These are phyloP conservation scores for Emmelina monodactyla DNA, from an alignment of 2,888 invertebrate species.

Conservation along the genomic window DNA sequence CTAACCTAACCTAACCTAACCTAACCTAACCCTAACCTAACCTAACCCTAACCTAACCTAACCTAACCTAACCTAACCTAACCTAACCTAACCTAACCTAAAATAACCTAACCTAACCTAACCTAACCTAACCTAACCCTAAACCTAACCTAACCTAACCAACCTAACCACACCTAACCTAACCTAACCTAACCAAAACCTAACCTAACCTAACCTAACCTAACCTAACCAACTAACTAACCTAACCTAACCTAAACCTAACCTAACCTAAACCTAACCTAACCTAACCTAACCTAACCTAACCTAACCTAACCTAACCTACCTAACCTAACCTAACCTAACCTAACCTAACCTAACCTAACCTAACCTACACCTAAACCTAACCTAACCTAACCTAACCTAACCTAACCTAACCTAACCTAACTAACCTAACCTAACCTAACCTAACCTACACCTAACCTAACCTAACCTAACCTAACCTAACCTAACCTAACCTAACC, in stretches of 20 bases:
- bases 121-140: slow-evolving; percentile 14
- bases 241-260: slow-evolving; percentile 11
- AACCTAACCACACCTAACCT: slow-evolving; percentile 12
- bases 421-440: slow-evolving; percentile 12
- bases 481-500: slow-evolving; percentile 12
- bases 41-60: slow-evolving; percentile 18
- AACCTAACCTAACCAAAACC: slow-evolving; percentile 6
- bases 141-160: slow-evolving; percentile 12
- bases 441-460: slow-evolving; percentile 12
- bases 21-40: slow-evolving; percentile 18
- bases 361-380: slow-evolving; percentile 12
- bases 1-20: slow-evolving; percentile 16
- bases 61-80: slow-evolving; percentile 17
- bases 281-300: slow-evolving; percentile 10
- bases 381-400: slow-evolving; percentile 13
- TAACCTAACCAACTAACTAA: slow-evolving; percentile 15
- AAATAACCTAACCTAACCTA: slow-evolving; percentile 14
- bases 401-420: slow-evolving; percentile 13
- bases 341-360: slow-evolving; percentile 12
- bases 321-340: slow-evolving; percentile 13
- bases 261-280: slow-evolving; percentile 13
- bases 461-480: slow-evolving; percentile 14
- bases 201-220: slow-evolving; percentile 15
- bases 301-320: slow-evolving; percentile 11
- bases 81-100: slow-evolving; percentile 16